phyloP scores from a whole-genome alignment of 2,888 invertebrate genomes.

The Axea sp. region DNA sequence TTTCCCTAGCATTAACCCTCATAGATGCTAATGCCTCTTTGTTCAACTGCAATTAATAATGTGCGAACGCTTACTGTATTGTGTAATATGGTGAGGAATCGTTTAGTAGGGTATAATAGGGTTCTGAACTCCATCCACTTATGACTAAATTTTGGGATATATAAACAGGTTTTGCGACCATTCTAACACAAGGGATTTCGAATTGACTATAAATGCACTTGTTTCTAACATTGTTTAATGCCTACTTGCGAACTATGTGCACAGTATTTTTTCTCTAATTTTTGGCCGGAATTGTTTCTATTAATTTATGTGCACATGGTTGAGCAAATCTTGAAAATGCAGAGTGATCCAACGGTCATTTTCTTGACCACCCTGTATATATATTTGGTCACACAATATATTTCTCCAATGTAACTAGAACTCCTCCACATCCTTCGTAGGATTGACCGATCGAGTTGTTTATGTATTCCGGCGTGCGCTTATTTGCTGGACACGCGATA shows the following conservation, averaged over 20 bases:
- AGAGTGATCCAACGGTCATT: conserved; percentile 45
- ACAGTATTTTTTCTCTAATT: conserved; percentile 36
- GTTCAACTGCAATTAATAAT: conserved; percentile 8
- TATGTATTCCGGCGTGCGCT: conserved; percentile 74
- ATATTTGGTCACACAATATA: conserved; percentile 73
- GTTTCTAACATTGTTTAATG: conserved; percentile 27
- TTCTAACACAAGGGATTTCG: conserved; percentile 4
- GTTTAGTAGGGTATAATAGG: conserved; percentile 5
- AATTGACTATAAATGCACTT: neutral
- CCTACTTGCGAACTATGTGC: conserved; percentile 28
- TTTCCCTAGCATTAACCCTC: too few relatives aligned
- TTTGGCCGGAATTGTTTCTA: conserved; percentile 18
- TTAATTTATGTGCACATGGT: conserved; percentile 23
- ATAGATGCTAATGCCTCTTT: too few relatives aligned
- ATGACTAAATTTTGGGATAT: conserved; percentile 16
- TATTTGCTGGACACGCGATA: conserved; percentile 72
- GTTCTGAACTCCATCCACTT: conserved; percentile 12
- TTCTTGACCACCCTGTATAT: conserved; percentile 59
- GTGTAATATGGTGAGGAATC: neutral
- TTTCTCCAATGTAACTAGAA: conserved; percentile 70
- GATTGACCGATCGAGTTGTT: conserved; percentile 73
- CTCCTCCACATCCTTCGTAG: conserved; percentile 67
- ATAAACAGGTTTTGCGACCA: conserved; percentile 31
- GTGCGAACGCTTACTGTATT: neutral
- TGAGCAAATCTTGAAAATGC: conserved; percentile 36